Evolutionary conservation across 2,888 invertebrate species (phyloP), one percentile per base, ranked within the genome.

Genomic region (Orchesella flavescens): DNA sequence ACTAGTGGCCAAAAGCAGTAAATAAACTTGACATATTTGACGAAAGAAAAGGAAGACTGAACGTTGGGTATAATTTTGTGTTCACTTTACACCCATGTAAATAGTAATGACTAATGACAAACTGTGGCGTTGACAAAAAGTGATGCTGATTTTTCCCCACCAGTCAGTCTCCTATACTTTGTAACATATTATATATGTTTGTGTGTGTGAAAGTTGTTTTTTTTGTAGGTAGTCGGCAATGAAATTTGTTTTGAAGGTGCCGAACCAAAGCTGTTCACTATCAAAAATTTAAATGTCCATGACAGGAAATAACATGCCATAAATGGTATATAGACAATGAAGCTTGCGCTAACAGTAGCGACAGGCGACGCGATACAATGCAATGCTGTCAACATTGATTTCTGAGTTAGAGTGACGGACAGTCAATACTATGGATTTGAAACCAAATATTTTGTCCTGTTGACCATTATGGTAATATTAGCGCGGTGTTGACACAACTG

Each of bases 91-190:
- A 77, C 68, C 46, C 57, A 43, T 23, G 57, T 68, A 59, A 77
- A 57, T 46, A 77, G n/a, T 77, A 77, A 77, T 77, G 76, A 68
- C 44, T 68, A 59, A 68, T 68, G 68, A 68, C 57, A n/a, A 68
- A 68, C 57, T 21, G 19, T 17, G 49, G 49, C 9, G 1, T 13
- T 17, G 43, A 66, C 15, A 66, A 66, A 44, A 66, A n/a, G 12
- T n/a, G 43, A 34, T 34, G 17, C 44, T 43, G 44, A 43, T 49
- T n/a, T 15, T 12, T n/a, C 49, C 49, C 3, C 44, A 9, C 44
- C 44, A 44, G 44, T 44, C 44, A 7, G 44, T n/a, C n/a, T n/a
- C n/a, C 34, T 34, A 34, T 34, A 7, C 34, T 7, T 34, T 34
- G 34, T 7, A 34, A 34, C n/a, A n/a, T n/a, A n/a, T n/a, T n/a